These are phyloP conservation scores for Montipora capricornis DNA, from an alignment of 64 coral and sea anemone genomes.

Conservation along the genomic window DNA sequence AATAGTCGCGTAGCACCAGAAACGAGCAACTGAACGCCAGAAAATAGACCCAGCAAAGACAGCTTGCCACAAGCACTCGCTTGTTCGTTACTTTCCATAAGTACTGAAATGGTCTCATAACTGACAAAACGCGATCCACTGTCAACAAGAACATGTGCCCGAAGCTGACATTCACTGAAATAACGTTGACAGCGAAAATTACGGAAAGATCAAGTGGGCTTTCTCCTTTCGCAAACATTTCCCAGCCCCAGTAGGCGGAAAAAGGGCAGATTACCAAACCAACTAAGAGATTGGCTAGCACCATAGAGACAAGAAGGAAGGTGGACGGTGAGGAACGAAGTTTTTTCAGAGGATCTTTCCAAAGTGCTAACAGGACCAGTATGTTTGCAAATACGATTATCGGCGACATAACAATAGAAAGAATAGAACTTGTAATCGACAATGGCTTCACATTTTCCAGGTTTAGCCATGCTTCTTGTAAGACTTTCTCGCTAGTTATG, in stretches of 20 bases:
- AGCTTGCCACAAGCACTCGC: background rate
- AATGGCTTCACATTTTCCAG: background rate
- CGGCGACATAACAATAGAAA: background rate
- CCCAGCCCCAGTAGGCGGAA: background rate
- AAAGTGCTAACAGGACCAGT: conserved; percentile 41
- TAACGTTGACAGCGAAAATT: background rate
- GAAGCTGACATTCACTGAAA: background rate
- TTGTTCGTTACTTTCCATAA: conserved; percentile 12
- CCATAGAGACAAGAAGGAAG: conserved; percentile 40
- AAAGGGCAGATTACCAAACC: background rate
- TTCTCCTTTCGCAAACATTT: background rate
- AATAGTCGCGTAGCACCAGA: background rate
- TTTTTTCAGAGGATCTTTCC: conserved; percentile 68
- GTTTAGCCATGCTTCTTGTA: background rate
- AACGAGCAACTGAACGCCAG: background rate
- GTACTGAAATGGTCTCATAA: conserved; percentile 33
- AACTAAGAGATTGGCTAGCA: conserved; percentile 42
- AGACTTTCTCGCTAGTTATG: conserved; percentile 4
- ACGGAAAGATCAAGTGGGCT: background rate
- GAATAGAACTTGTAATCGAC: background rate
- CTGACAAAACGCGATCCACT: conserved; percentile 33
- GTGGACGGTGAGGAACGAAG: conserved; percentile 50
- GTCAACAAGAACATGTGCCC: conserved; percentile 49
- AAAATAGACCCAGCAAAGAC: conserved; percentile 32
- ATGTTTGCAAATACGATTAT: conserved; percentile 29